Evolutionary conservation across 2,113 vertebrate species (phyloP).

Genomic region (Psittacara wagleri): DNA sequence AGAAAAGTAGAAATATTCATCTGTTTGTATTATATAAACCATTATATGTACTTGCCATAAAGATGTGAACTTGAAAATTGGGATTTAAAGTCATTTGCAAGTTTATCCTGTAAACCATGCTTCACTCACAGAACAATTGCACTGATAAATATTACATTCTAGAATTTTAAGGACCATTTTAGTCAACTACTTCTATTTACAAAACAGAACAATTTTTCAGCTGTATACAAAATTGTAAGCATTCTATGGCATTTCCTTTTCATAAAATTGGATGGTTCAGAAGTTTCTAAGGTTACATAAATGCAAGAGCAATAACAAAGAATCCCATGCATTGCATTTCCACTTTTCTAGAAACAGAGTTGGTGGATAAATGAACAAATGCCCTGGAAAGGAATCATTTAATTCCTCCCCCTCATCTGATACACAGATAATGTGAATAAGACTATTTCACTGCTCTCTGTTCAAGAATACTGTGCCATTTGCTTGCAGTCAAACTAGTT

Average conservation of each 20-base stretch:
- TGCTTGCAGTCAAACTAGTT: not conserved
- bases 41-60: not conserved
- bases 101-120: not conserved
- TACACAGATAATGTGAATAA: not conserved
- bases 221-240: not conserved
- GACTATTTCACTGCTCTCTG: not conserved
- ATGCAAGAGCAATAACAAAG: not conserved
- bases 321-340: not conserved
- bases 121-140: not conserved
- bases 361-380: not conserved
- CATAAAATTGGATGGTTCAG: not conserved
- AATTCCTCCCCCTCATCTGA: not conserved
- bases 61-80: not conserved
- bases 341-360: not conserved
- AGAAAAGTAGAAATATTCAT: conserved; percentile 50
- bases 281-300: not conserved
- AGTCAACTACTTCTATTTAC: not conserved
- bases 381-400: not conserved
- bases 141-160: not conserved
- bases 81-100: not conserved
- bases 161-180: not conserved
- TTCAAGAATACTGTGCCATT: not conserved
- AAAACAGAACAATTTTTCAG: not conserved
- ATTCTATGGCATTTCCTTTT: not conserved
- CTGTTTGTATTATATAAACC: not conserved